Conservation (phyloP, 2,113 vertebrate species). For the Nothocercus julius region DNA sequence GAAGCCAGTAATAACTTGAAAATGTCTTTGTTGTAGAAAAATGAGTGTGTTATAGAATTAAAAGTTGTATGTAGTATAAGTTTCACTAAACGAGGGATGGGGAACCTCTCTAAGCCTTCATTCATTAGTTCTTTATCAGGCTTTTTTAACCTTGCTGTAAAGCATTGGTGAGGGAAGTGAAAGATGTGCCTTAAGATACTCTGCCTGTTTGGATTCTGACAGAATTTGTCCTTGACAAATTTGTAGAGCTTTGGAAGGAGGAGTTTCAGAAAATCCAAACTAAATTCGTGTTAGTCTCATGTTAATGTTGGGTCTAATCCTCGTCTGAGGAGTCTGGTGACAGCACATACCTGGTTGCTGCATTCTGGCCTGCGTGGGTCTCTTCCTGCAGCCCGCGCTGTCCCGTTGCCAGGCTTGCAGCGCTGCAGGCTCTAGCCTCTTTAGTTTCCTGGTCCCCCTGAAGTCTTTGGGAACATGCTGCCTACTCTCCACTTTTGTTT, state of each 20-base stretch:
- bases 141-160: neutral
- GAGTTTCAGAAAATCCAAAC: neutral
- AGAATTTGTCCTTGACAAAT: neutral
- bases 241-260: neutral
- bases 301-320: neutral
- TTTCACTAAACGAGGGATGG: neutral
- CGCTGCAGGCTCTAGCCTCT: neutral
- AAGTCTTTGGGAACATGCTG: neutral
- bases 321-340: fast-evolving
- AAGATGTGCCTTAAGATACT: neutral
- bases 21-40: neutral
- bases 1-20: neutral
- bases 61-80: neutral
- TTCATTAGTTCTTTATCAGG: too few relatives aligned
- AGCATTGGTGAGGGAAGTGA: neutral
- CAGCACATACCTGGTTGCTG: fast-evolving
- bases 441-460: too few relatives aligned
- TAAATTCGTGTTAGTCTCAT: neutral
- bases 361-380: fast-evolving
- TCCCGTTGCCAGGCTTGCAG: neutral
- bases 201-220: neutral
- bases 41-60: neutral
- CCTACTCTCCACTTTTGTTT: neutral
- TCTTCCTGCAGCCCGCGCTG: neutral
- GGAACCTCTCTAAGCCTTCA: neutral